A percentile compares a stretch with the other conserved stretches of the same genome.
These are phyloP conservation scores for Drosophila austrosaltans DNA, from an alignment of 2,888 invertebrate species.

Conservation along the genomic window DNA sequence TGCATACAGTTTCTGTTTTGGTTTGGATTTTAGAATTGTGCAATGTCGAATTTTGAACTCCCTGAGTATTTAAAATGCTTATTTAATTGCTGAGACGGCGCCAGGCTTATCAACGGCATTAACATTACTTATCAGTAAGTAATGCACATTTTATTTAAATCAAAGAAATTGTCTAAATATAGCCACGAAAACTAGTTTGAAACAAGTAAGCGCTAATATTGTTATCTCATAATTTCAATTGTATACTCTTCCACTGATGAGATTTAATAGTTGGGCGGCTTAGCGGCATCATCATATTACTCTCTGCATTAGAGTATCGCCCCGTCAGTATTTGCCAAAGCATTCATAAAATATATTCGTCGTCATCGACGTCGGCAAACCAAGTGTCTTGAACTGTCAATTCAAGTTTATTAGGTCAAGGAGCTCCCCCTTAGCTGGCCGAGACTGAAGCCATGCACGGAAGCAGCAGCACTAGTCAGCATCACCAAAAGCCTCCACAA, in stretches of 20 bases:
- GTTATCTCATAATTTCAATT: not conserved
- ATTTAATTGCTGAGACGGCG: constrained; percentile 71
- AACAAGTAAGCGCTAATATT: not conserved
- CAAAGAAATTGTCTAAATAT: constrained; percentile 74
- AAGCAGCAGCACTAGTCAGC: constrained; percentile 48
- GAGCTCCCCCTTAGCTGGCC: constrained; percentile 68
- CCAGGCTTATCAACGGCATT: constrained; percentile 57
- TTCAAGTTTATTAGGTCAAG: constrained; percentile 83
- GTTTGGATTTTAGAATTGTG: constrained; percentile 61
- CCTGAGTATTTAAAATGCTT: constrained; percentile 62
- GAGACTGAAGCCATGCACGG: constrained; percentile 45
- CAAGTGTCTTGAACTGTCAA: constrained; percentile 75
- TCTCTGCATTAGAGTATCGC: not conserved
- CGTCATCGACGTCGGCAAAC: constrained; percentile 45
- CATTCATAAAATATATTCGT: constrained; percentile 30
- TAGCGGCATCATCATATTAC: not conserved
- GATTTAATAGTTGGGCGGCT: not conserved
- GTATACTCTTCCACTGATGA: not conserved
- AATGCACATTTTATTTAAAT: constrained; percentile 69
- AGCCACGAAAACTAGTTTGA: constrained; percentile 30
- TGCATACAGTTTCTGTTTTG: not conserved
- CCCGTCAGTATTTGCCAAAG: not conserved
- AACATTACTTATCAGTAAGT: constrained; percentile 47
- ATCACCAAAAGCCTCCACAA: constrained; percentile 30
- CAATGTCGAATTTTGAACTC: constrained; percentile 65